Evolutionary conservation across 2,113 vertebrate species (phyloP).

Genomic region (Emydura subglobosa): DNA sequence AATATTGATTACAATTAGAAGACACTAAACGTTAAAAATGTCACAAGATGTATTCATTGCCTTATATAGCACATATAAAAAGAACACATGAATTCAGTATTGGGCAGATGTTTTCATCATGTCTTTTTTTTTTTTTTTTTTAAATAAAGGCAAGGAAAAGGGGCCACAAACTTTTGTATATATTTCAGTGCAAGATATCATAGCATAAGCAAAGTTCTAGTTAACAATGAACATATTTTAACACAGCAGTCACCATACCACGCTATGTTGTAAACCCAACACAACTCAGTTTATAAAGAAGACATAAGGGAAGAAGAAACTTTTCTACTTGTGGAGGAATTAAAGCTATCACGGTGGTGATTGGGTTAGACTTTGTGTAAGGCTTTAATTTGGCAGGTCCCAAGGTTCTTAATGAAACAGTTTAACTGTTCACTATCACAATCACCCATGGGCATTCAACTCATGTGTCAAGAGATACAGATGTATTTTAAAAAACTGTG

Average conservation of each 20-base stretch:
- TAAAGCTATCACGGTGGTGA: neutral
- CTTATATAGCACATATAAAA: neutral
- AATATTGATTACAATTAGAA: neutral
- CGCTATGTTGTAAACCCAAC: neutral
- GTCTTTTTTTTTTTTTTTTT: neutral
- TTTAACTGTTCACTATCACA: neutral
- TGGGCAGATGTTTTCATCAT: neutral
- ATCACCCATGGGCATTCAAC: neutral
- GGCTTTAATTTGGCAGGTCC: neutral
- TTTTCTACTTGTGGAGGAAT: neutral
- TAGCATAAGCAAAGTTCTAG: neutral
- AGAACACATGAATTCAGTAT: neutral
- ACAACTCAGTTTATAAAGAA: neutral
- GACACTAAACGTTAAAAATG: neutral
- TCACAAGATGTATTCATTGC: neutral
- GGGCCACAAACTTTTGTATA: neutral
- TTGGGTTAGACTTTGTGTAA: neutral
- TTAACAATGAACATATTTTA: neutral
- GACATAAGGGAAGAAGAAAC: neutral
- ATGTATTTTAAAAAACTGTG: neutral
- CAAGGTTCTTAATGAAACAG: neutral
- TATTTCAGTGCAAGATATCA: neutral
- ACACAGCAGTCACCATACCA: neutral
- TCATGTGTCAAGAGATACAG: neutral
- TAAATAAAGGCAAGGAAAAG: neutral